These are phyloP conservation scores for Manis javanica DNA, from an alignment of 2,797 vertebrate genomes.

Conservation along the genomic window DNA sequence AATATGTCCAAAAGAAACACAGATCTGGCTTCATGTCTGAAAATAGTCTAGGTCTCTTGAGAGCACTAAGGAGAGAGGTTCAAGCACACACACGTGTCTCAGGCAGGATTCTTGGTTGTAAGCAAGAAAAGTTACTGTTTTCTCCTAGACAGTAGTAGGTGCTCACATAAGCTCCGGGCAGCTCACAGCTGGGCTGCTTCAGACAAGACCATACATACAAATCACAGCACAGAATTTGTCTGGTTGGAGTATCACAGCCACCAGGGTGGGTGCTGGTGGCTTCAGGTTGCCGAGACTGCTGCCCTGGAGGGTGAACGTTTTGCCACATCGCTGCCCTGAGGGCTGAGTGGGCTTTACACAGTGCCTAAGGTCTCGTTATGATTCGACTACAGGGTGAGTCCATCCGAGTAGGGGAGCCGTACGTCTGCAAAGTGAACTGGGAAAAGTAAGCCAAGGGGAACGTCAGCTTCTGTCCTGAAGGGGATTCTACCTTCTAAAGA, in stretches of 20 bases:
- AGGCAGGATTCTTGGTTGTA: not conserved
- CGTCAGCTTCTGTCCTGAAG: not conserved
- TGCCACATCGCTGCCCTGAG: not conserved
- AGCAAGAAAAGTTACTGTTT: not conserved
- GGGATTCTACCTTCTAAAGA: not conserved
- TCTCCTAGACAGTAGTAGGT: not conserved
- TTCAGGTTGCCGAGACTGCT: not conserved
- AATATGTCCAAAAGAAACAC: not conserved
- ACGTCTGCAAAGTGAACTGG: not conserved
- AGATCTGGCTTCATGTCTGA: not conserved
- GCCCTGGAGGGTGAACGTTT: not conserved
- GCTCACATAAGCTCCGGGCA: not conserved
- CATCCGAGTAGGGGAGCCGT: not conserved
- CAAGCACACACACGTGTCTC: not conserved
- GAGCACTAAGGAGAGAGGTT: not conserved
- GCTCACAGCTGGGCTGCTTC: not conserved
- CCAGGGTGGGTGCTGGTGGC: fast-evolving
- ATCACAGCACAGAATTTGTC: not conserved
- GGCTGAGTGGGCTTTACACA: not conserved
- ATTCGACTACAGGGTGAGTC: not conserved
- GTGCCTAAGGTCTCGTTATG: not conserved
- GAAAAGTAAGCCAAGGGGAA: not conserved
- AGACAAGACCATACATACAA: fast-evolving
- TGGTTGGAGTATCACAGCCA: not conserved
- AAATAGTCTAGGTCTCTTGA: not conserved